Percentiles rank a stretch among this genome's conserved stretches.
These are phyloP conservation scores for Anthoptus insignis DNA, from an alignment of 2,888 invertebrate species.

Conservation along the genomic window DNA sequence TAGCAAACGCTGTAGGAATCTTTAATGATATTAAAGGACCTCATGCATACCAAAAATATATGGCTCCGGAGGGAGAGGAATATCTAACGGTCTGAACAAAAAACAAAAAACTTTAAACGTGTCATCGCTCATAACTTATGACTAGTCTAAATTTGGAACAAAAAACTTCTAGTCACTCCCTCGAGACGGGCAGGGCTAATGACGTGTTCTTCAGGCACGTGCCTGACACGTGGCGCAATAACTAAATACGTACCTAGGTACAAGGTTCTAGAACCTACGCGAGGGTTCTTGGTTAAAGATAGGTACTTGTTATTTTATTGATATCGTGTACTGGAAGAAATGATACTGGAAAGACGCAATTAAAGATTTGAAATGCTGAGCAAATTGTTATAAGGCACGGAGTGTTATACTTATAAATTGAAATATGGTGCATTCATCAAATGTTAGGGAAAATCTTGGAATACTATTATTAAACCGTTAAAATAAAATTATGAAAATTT, in stretches of 20 bases:
- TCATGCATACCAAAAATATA: too few relatives aligned
- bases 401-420: too few relatives aligned
- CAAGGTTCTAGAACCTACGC: constrained; percentile 13
- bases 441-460: too few relatives aligned
- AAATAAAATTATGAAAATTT: too few relatives aligned
- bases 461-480: too few relatives aligned
- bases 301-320: constrained; percentile 1
- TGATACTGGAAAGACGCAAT: neutral
- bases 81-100: too few relatives aligned
- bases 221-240: constrained; percentile 73
- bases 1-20: too few relatives aligned
- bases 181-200: constrained; percentile 72
- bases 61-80: too few relatives aligned
- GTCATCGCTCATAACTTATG: constrained; percentile 25
- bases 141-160: constrained; percentile 47
- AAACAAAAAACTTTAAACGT: too few relatives aligned
- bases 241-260: constrained; percentile 60
- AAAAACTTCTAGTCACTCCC: constrained; percentile 66
- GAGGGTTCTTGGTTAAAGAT: constrained; percentile 11
- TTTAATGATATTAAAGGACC: too few relatives aligned
- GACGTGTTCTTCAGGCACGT: constrained; percentile 79
- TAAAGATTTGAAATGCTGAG: neutral
- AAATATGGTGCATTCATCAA: too few relatives aligned
- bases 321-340: neutral
- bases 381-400: too few relatives aligned